phyloP scores from a whole-genome alignment of 2,113 vertebrate genomes.

The Eurypyga helias region DNA sequence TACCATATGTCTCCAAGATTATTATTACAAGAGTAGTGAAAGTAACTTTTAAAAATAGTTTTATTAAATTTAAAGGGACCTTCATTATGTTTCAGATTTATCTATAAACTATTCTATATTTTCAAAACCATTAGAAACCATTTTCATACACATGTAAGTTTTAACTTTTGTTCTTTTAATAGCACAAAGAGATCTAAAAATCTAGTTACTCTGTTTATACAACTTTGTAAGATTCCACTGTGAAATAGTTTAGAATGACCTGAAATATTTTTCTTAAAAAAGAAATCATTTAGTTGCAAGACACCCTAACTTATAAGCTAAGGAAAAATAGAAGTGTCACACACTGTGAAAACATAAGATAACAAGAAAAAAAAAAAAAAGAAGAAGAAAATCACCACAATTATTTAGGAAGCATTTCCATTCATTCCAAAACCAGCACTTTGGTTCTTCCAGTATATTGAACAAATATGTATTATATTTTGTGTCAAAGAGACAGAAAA shows the following conservation, averaged over 20 bases:
- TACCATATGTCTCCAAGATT: background rate
- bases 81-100: background rate
- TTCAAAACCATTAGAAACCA: background rate
- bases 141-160: background rate
- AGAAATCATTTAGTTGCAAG: background rate
- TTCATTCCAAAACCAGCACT: background rate
- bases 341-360: background rate
- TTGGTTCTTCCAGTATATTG: background rate
- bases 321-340: background rate
- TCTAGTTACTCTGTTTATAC: background rate
- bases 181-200: background rate
- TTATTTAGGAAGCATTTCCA: background rate
- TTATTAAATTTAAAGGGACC: background rate
- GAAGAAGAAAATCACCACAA: background rate
- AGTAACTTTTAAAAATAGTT: background rate
- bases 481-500: background rate
- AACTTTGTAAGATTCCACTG: background rate
- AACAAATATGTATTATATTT: background rate
- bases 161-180: background rate
- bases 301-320: background rate
- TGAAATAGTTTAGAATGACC: background rate
- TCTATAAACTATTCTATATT: background rate
- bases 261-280: background rate
- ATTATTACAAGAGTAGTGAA: background rate
- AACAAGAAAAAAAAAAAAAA: background rate